Evolutionary conservation across 92 coral and sea anemone genomes (phyloP).

Genomic region (Epizoanthus scotinus): DNA sequence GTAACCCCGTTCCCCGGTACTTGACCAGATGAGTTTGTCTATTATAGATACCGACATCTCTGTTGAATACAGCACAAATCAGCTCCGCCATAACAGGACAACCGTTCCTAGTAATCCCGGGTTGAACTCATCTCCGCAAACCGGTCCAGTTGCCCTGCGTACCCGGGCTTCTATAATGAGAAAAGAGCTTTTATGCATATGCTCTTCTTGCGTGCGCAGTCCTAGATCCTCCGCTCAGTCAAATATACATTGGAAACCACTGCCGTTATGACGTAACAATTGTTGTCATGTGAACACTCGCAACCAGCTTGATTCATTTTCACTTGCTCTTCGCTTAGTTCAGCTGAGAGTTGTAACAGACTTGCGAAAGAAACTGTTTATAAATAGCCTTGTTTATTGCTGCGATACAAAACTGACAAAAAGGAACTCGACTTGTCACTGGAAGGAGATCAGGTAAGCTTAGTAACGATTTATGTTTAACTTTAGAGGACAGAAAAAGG

Average conservation of each 20-base stretch:
- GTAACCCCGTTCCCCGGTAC: too few species aligned
- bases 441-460: conserved; percentile 21
- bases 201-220: conserved; percentile 4
- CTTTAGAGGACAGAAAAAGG: conserved; percentile 9
- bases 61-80: too few species aligned
- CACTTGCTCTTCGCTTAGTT: conserved; percentile 18
- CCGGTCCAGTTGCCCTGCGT: too few species aligned
- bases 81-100: too few species aligned
- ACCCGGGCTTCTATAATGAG: too few species aligned
- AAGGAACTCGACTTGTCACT: conserved; percentile 12
- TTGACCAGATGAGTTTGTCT: too few species aligned
- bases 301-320: conserved; percentile 16
- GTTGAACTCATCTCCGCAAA: too few species aligned
- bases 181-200: conserved; percentile 5
- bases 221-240: too few species aligned
- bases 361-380: conserved; percentile 16
- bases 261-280: conserved; percentile 23
- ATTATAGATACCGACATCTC: too few species aligned
- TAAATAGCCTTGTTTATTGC: conserved; percentile 18
- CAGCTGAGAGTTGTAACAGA: conserved; percentile 22
- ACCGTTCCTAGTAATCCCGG: too few species aligned
- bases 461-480: conserved; percentile 11
- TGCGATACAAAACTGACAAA: conserved; percentile 11
- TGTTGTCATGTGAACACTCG: conserved; percentile 16
- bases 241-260: conserved; percentile 1